A percentile compares a stretch with the other conserved stretches of the same genome.
These are phyloP conservation scores for Hydrolagus colliei DNA, from an alignment of 2,797 vertebrate species.

Conservation along the genomic window DNA sequence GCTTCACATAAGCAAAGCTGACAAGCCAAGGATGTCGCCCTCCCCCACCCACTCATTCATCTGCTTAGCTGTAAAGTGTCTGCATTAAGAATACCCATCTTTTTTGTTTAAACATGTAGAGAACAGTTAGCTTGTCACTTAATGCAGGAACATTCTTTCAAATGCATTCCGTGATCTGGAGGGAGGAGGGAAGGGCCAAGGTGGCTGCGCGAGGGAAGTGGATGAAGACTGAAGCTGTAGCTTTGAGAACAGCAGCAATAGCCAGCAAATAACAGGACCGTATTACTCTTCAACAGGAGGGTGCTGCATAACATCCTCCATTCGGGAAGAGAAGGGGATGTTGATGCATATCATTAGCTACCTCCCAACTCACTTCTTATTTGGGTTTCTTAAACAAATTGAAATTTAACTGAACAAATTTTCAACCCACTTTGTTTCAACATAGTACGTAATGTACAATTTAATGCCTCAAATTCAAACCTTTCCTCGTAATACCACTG, in stretches of 20 bases:
- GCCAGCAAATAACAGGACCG: background rate
- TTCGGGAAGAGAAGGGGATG: too few relatives aligned
- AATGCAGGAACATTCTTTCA: constrained; percentile 42
- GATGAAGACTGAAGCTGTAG: background rate
- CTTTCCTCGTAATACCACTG: background rate
- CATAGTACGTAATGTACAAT: background rate
- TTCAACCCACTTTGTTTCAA: background rate
- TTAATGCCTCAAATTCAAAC: too few relatives aligned
- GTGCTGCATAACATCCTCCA: background rate
- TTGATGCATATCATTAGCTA: background rate
- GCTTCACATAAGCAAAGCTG: constrained; percentile 71
- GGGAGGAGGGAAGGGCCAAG: constrained; percentile 37
- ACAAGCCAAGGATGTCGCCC: constrained; percentile 70
- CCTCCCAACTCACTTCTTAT: background rate
- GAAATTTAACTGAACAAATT: background rate
- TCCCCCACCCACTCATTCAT: constrained; percentile 49
- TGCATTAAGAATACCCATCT: constrained; percentile 51
- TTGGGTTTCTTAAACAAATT: background rate
- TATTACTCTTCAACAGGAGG: background rate
- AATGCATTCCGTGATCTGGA: constrained; percentile 40
- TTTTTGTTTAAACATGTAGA: constrained; percentile 44
- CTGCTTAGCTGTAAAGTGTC: constrained; percentile 70
- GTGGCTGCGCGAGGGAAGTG: background rate
- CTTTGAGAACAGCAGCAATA: constrained; percentile 4
- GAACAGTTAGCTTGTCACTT: constrained; percentile 57